Percentiles rank a stretch among this genome's conserved stretches.
phyloP scores from a whole-genome alignment of 1,140 invertebrate species.

The Theocolax elegans region DNA sequence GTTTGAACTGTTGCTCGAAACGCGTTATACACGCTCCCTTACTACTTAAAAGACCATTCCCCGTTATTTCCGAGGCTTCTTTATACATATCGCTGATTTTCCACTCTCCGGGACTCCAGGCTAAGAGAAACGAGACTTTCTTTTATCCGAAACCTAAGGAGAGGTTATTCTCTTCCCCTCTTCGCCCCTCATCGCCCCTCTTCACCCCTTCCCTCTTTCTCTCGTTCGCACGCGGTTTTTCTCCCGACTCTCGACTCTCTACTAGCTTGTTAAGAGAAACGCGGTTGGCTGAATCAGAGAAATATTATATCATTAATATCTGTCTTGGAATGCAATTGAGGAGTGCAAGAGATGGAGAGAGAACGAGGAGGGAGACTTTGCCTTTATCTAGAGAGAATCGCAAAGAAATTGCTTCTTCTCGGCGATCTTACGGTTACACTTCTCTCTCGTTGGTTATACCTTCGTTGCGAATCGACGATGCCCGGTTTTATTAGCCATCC shows the following conservation, averaged over 20 bases:
- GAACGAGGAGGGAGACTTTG: slow-evolving; percentile 46
- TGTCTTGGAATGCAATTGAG: slow-evolving; percentile 56
- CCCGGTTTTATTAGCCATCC: slow-evolving; percentile 14
- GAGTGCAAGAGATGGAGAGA: too few relatives aligned
- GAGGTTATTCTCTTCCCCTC: neutral
- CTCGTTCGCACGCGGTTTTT: neutral
- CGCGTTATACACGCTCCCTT: too few relatives aligned
- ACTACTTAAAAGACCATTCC: slow-evolving; percentile 14
- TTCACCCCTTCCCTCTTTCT: neutral
- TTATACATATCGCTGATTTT: slow-evolving; percentile 17
- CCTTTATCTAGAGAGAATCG: slow-evolving; percentile 17
- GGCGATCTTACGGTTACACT: slow-evolving; percentile 10
- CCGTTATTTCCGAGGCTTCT: neutral
- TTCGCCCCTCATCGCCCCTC: neutral
- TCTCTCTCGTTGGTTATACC: slow-evolving; percentile 6
- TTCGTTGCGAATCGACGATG: slow-evolving; percentile 11
- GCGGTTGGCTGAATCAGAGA: slow-evolving; percentile 57
- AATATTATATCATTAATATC: slow-evolving; percentile 61
- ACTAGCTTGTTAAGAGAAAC: slow-evolving; percentile 52
- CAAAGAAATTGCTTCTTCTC: slow-evolving; percentile 20
- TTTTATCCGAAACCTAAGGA: too few relatives aligned
- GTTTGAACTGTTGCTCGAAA: slow-evolving; percentile 25
- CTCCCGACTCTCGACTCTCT: too few relatives aligned
- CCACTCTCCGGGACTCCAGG: neutral
- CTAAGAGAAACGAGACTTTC: slow-evolving; percentile 23